Evolutionary conservation across 2,888 invertebrate genomes (phyloP), one percentile per base, ranked within the genome.

Genomic region (Leuctra nigra): DNA sequence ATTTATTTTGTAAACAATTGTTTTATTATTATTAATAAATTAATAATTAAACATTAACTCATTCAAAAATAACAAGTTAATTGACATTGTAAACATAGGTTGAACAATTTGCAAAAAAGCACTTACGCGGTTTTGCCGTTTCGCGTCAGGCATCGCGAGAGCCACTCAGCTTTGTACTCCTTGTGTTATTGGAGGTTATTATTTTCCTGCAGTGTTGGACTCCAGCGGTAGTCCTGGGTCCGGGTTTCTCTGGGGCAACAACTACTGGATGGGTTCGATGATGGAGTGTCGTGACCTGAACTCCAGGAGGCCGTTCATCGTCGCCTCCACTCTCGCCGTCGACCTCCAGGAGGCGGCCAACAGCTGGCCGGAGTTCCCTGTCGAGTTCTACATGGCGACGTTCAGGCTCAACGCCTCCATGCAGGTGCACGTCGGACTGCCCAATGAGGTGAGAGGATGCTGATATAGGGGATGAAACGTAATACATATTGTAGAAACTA

Each of bases 241-340:
- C 9, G 85, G 85, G 67, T 78, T 86, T 64, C 76, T 87, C 64
- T 89, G 86, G 66, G 89, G 88, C n/a, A 88, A 86, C 70, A 86
- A 87, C 69, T 87, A 83, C 72, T 90, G 89, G 89, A 71, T 88
- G 65, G 89, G 89, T 4, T 87, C 88, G 48, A 76, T 79, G 62
- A 76, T 78, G 48, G 79, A 84, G 35, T 90, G 89, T 68, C 68
- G 72, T 22, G 89, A 89, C 67, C 74, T 85, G 63, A 81, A 86
- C 61, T 22, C 36, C 39, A 22, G 36, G 13, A 20, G 29, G 14
- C 57, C 54, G 11, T 39, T 56, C 53, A 13, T 16, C 6, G 46
- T 41, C 9, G 50, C 57, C 22, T 47, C 39, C 20, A 46, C 39
- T 4, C 52, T 55, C 25, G 20, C 23, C 53, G 35, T 23, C 18